These are phyloP conservation scores for Tangara arthus DNA, from an alignment of 2,797 vertebrate species.

Conservation along the genomic window DNA sequence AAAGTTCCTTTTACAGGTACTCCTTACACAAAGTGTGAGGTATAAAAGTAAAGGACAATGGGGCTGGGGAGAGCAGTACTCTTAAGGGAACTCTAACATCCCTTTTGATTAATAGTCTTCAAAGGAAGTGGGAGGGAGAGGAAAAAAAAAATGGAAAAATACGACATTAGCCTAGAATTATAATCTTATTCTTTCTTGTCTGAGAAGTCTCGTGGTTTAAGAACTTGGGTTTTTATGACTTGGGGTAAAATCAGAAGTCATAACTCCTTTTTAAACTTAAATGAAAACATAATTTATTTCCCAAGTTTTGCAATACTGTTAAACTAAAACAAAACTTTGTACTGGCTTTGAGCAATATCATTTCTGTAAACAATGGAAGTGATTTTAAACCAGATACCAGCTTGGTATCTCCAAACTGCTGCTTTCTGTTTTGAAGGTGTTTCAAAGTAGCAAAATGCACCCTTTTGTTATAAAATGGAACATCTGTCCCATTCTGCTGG, in stretches of 20 bases:
- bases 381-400: background rate
- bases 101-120: background rate
- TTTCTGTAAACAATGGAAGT: background rate
- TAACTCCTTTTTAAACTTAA: conserved; percentile 16
- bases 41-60: background rate
- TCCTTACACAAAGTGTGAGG: background rate
- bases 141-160: background rate
- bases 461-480: background rate
- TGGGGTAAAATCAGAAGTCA: background rate
- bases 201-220: background rate
- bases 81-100: background rate
- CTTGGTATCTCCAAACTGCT: background rate
- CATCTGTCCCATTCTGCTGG: background rate
- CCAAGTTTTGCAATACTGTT: background rate
- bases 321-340: background rate
- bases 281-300: conserved; percentile 26
- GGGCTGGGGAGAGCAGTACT: background rate
- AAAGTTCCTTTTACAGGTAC: background rate
- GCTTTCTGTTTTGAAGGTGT: background rate
- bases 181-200: background rate
- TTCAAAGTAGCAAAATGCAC: background rate
- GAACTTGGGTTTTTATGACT: background rate
- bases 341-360: background rate
- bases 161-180: background rate
- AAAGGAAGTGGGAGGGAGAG: background rate